Evolutionary conservation across 2,113 vertebrate genomes (phyloP), one percentile per base, ranked within the genome.

Genomic region (Bos taurus): DNA sequence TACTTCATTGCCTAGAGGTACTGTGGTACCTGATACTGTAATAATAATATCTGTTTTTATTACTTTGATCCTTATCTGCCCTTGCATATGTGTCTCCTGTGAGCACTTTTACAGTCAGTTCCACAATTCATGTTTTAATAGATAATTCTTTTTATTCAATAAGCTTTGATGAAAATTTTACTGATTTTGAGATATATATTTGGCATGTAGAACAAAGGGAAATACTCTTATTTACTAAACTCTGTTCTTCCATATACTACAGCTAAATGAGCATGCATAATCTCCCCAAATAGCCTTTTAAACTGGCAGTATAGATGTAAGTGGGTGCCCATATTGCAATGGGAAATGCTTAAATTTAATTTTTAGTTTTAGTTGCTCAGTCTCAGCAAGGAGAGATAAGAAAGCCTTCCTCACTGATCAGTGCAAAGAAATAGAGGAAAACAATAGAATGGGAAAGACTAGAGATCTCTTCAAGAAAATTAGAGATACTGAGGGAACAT

Each of bases 21-120:
- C 46, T 46, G 46, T 46, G 2, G 46, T 46, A 46, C 46, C 46
- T 46, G 89, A 86, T 95, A 96, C 97, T 98, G 6, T 62, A 62
- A 98, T 98, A 98, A 97, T 96, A 97, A 97, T 98, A 98, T 97
- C 84, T 98, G 97, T 98, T 98, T 36, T 98, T 97, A 98, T 98
- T 98, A 98, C 98, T 98, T 98, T 97, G 98, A 99, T 96, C 40
- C 98, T 99, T 99, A 98, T 99, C 98, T 98, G 74, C 90, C 97
- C 90, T 95, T 98, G 95, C 98, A 98, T 98, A 50, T 97, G 81
- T 95, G 96, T 98, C 96, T 98, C 77, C 92, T 95, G 36, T 97
- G 97, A 98, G 56, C 92, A 97, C 91, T 97, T 98, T 96, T 97
- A 96, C 94, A 96, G 10, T 94, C 80, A 95, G 87, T 2, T 60